Conservation (phyloP, 1,140 invertebrate genomes). For the Eurosta solidaginis region DNA sequence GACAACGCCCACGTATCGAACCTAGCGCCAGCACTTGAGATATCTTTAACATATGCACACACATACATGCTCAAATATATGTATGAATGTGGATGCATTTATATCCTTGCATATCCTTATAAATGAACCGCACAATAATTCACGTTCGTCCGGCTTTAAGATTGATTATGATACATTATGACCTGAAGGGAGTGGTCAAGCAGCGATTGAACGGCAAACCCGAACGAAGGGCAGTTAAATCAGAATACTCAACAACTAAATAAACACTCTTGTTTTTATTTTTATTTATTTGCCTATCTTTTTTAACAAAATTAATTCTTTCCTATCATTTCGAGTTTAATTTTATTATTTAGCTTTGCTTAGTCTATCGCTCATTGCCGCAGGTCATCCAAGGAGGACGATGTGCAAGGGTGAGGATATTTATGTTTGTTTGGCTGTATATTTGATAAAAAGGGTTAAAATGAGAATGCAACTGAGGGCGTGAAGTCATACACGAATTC, state of each 20-base stretch:
- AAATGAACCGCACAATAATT: background rate
- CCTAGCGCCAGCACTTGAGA: too few species aligned
- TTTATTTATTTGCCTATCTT: background rate
- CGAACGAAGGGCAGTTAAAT: background rate
- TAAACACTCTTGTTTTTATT: background rate
- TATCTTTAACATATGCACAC: too few species aligned
- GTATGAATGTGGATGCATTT: background rate
- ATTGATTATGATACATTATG: background rate
- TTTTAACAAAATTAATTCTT: too few species aligned
- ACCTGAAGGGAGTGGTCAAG: background rate
- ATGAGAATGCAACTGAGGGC: background rate
- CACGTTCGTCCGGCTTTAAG: background rate
- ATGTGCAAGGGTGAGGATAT: background rate
- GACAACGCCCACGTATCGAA: background rate
- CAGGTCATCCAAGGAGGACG: background rate
- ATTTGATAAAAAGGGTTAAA: background rate
- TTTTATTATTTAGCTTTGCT: constrained; percentile 11
- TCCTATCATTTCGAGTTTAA: background rate
- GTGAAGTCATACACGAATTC: constrained; percentile 16
- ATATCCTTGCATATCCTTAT: background rate
- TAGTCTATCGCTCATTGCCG: background rate
- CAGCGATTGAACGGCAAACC: background rate
- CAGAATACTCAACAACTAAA: background rate
- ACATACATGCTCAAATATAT: background rate
- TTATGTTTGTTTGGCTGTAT: background rate